These are phyloP conservation scores for Pristionchus fissidentatus DNA, from an alignment of 2,888 invertebrate genomes.

Conservation along the genomic window DNA sequence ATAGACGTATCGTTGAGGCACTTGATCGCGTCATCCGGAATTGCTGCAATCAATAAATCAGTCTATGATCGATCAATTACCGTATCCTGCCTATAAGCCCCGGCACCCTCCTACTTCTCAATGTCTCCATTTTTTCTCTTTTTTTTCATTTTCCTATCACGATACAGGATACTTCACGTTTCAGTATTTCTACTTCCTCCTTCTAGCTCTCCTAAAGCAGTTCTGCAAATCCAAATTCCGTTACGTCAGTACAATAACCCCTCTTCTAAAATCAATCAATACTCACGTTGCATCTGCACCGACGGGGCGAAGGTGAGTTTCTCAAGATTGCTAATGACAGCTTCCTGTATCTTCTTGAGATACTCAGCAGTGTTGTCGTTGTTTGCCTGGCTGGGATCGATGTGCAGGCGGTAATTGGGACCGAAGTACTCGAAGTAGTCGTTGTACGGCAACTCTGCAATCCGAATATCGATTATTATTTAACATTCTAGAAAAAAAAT, in stretches of 20 bases:
- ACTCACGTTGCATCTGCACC: constrained; percentile 71
- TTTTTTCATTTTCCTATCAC: background rate
- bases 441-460: constrained; percentile 71
- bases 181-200: background rate
- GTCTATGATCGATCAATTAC: background rate
- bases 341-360: constrained; percentile 59
- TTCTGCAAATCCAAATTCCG: background rate
- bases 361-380: constrained; percentile 67
- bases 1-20: constrained; percentile 59
- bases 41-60: constrained; percentile 59
- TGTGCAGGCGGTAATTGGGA: constrained; percentile 72
- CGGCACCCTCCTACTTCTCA: too few relatives aligned
- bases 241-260: background rate
- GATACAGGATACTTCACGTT: background rate
- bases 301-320: constrained; percentile 67
- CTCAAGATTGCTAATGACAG: constrained; percentile 66
- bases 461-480: background rate
- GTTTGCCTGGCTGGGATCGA: constrained; percentile 68
- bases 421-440: constrained; percentile 73
- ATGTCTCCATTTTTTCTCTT: background rate
- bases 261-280: background rate
- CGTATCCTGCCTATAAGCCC: background rate
- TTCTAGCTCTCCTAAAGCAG: background rate
- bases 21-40: constrained; percentile 64
- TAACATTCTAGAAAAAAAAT: background rate